A percentile compares a stretch with the other conserved stretches of the same genome.
Conservation (phyloP, 2,888 invertebrate species). For the Megaustenia siamemsis region DNA sequence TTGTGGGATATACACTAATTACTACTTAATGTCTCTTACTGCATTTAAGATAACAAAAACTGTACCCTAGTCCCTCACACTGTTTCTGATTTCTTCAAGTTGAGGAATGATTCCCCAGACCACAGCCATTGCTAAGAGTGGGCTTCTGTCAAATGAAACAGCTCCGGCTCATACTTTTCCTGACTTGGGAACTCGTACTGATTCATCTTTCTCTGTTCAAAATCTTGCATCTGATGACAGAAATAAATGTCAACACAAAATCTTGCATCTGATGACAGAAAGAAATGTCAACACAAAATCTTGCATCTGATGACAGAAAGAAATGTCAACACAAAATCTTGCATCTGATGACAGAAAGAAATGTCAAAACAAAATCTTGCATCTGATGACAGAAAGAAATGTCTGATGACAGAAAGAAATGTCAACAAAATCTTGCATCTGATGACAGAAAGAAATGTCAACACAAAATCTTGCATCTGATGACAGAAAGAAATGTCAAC, state of each 20-base stretch:
- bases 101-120: constrained; percentile 42
- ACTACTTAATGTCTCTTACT: neutral
- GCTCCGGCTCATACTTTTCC: constrained; percentile 68
- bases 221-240: constrained; percentile 33
- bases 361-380: constrained; percentile 18
- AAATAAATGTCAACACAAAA: neutral
- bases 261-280: no score
- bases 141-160: constrained; percentile 74
- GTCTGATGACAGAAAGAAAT: no score
- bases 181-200: constrained; percentile 37
- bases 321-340: no score
- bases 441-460: neutral
- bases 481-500: no score
- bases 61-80: neutral
- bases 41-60: neutral
- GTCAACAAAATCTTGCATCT: neutral
- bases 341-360: no score
- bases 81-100: neutral
- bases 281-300: neutral
- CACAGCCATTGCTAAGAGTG: constrained; percentile 56
- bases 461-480: no score
- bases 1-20: no score
- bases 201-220: constrained; percentile 40
- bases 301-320: no score
- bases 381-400: no score